phyloP scores from a whole-genome alignment of 2,797 vertebrate genomes.

The Delichon dasypus region DNA sequence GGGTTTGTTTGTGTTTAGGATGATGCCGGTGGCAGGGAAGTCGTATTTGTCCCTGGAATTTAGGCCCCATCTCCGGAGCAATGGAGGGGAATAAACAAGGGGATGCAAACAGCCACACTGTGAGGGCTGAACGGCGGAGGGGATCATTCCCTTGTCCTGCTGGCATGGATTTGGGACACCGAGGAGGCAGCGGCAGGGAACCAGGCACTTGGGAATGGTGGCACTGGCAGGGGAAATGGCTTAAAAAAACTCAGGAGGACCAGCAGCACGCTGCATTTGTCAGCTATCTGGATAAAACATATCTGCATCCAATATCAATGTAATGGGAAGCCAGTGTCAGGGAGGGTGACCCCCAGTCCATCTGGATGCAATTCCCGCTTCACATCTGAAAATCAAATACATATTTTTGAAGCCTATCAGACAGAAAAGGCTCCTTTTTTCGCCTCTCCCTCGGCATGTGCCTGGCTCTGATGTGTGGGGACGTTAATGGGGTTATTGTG shows the following conservation, averaged over 20 bases:
- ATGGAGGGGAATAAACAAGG: background rate
- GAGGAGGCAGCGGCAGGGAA: fast-evolving
- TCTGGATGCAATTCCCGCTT: slow-evolving; percentile 63
- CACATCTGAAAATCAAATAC: slow-evolving; percentile 69
- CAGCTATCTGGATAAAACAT: background rate
- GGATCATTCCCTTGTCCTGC: background rate
- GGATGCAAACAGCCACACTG: background rate
- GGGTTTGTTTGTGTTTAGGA: background rate
- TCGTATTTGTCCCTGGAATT: background rate
- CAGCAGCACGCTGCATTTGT: background rate
- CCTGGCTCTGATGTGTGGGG: background rate
- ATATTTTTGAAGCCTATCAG: slow-evolving; percentile 58
- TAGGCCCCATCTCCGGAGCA: fast-evolving
- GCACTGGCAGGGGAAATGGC: background rate
- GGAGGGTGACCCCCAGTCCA: slow-evolving; percentile 46
- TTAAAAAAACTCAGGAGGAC: background rate
- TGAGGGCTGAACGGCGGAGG: background rate
- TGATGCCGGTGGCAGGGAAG: background rate
- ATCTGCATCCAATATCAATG: slow-evolving; percentile 55
- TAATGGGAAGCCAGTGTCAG: slow-evolving; percentile 63
- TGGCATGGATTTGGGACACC: fast-evolving
- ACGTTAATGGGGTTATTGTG: slow-evolving; percentile 34
- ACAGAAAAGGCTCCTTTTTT: slow-evolving; percentile 23
- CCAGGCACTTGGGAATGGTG: background rate
- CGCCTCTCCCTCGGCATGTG: background rate